phyloP scores from a whole-genome alignment of 1,140 invertebrate species.

The Drosophila varians region DNA sequence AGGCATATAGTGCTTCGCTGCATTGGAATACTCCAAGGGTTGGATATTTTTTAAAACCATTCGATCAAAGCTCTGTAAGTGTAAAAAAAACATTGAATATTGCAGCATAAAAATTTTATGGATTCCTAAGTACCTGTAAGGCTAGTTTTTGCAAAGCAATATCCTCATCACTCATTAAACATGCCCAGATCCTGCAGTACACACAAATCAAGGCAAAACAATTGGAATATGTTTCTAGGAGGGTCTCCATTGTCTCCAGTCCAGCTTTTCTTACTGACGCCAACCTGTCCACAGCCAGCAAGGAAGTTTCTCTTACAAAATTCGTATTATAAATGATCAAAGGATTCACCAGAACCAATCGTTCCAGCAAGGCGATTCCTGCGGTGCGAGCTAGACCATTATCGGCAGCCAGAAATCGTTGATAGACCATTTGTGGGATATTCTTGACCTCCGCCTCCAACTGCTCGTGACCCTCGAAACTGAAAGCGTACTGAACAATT shows the following conservation, averaged over 20 bases:
- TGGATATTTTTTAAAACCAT: slow-evolving; percentile 62
- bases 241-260: slow-evolving; percentile 57
- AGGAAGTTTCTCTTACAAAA: slow-evolving; percentile 58
- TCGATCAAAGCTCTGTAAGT: slow-evolving; percentile 65
- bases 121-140: slow-evolving; percentile 43
- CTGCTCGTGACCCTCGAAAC: slow-evolving; percentile 65
- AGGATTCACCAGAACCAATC: slow-evolving; percentile 64
- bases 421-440: slow-evolving; percentile 61
- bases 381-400: slow-evolving; percentile 60
- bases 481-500: slow-evolving; percentile 48
- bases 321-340: slow-evolving; percentile 78
- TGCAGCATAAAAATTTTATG: background rate
- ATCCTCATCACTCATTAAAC: slow-evolving; percentile 70
- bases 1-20: slow-evolving; percentile 72
- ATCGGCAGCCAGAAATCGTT: slow-evolving; percentile 54
- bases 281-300: slow-evolving; percentile 58
- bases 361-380: slow-evolving; percentile 70
- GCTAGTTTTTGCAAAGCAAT: slow-evolving; percentile 59
- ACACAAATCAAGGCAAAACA: slow-evolving; percentile 70
- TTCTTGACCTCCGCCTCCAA: slow-evolving; percentile 54
- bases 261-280: slow-evolving; percentile 67
- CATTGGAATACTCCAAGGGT: slow-evolving; percentile 68
- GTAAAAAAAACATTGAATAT: background rate
- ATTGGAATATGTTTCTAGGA: slow-evolving; percentile 62
- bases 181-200: slow-evolving; percentile 72